phyloP scores from a whole-genome alignment of 2,888 invertebrate genomes.

The Pantelozetes paolii region DNA sequence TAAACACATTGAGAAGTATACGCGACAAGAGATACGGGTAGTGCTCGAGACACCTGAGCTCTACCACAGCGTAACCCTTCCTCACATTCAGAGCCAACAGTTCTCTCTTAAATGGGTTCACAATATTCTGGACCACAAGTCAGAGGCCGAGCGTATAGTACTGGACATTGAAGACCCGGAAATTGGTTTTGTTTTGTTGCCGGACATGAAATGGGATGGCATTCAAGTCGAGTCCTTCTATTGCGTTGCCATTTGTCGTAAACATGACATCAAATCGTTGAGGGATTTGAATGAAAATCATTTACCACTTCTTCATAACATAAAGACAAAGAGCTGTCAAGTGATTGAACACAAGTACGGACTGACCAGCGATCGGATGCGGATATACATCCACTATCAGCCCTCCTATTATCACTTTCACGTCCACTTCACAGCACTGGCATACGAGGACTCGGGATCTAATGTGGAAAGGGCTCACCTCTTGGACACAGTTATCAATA shows the following conservation, averaged over 20 bases:
- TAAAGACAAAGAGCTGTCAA: conserved; percentile 70
- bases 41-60: conserved; percentile 77
- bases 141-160: conserved; percentile 80
- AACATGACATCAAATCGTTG: conserved; percentile 71
- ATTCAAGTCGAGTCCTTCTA: conserved; percentile 70
- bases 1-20: conserved; percentile 83
- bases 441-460: conserved; percentile 69
- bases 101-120: conserved; percentile 85
- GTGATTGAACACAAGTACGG: conserved; percentile 73
- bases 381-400: conserved; percentile 88
- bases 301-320: conserved; percentile 74
- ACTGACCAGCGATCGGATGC: conserved; percentile 62
- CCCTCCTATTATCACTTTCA: conserved; percentile 96
- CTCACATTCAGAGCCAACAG: conserved; percentile 67
- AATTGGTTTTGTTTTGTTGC: conserved; percentile 79
- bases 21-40: conserved; percentile 66
- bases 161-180: conserved; percentile 72
- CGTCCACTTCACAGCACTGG: conserved; percentile 79
- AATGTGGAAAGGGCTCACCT: conserved; percentile 80
- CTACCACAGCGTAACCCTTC: conserved; percentile 72
- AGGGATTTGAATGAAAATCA: conserved; percentile 74
- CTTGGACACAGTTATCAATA: conserved; percentile 79
- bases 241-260: conserved; percentile 71
- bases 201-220: conserved; percentile 96
- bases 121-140: conserved; percentile 87